phyloP scores from a whole-genome alignment of 2,888 invertebrate species.

The Thereva unica region DNA sequence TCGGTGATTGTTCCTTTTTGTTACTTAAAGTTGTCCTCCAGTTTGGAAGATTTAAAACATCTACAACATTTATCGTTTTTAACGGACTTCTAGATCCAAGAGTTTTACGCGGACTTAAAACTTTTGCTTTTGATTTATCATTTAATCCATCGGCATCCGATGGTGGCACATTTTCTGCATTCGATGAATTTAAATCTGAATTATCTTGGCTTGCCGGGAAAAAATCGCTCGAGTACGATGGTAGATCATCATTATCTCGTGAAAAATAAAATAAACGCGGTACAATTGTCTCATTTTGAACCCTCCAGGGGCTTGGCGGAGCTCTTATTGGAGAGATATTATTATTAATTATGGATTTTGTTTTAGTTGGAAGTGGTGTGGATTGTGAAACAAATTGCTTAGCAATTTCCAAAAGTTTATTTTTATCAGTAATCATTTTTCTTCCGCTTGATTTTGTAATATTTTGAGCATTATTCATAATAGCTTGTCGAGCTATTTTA shows the following conservation, averaged over 20 bases:
- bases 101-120: slow-evolving; percentile 47
- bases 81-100: slow-evolving; percentile 50
- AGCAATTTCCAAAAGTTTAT: slow-evolving; percentile 47
- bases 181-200: slow-evolving; percentile 15
- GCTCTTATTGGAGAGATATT: slow-evolving; percentile 36
- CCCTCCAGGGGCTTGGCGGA: slow-evolving; percentile 54
- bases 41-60: slow-evolving; percentile 36
- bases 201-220: slow-evolving; percentile 44
- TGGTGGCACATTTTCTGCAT: slow-evolving; percentile 38
- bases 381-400: slow-evolving; percentile 48
- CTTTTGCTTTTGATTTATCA: slow-evolving; percentile 4
- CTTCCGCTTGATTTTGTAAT: slow-evolving; percentile 29
- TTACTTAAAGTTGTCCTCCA: too few relatives aligned
- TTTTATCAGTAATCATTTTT: slow-evolving; percentile 40
- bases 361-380: slow-evolving; percentile 48
- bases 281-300: slow-evolving; percentile 45
- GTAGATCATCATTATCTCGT: slow-evolving; percentile 50
- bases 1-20: too few relatives aligned
- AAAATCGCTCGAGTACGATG: slow-evolving; percentile 55
- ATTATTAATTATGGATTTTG: background rate
- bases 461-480: slow-evolving; percentile 38
- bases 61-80: slow-evolving; percentile 52
- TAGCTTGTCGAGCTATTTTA: slow-evolving; percentile 24
- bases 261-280: slow-evolving; percentile 51
- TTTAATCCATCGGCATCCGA: background rate